These are phyloP conservation scores for Biston betularia DNA, from an alignment of 2,888 invertebrate genomes.

Conservation along the genomic window DNA sequence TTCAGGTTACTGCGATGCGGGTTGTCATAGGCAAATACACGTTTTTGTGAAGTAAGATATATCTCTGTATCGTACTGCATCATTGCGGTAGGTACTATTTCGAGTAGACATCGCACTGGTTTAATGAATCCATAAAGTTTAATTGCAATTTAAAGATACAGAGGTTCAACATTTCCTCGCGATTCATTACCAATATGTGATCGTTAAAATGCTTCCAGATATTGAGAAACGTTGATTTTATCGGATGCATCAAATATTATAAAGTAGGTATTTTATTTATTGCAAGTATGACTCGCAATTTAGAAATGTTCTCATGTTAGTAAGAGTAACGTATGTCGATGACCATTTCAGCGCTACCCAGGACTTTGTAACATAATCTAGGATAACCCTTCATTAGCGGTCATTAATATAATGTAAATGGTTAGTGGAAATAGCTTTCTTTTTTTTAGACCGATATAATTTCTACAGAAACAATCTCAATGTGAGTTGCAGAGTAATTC, in stretches of 20 bases:
- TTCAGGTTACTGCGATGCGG: no score
- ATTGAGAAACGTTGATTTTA: slow-evolving; percentile 43
- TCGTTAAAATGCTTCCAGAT: slow-evolving; percentile 43
- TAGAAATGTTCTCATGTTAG: no score
- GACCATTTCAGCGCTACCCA: no score
- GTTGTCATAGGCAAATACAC: no score
- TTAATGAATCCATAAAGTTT: slow-evolving; percentile 65
- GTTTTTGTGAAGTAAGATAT: not conserved
- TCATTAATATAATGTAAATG: no score
- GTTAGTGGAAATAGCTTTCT: no score
- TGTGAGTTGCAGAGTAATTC: no score
- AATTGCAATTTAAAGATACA: slow-evolving; percentile 59
- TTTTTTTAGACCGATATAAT: no score
- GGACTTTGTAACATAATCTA: no score
- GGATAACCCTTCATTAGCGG: no score
- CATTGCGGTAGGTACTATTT: slow-evolving; percentile 46
- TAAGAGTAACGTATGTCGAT: no score
- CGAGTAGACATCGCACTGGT: slow-evolving; percentile 48
- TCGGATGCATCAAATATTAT: not conserved
- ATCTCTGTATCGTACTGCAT: slow-evolving; percentile 21
- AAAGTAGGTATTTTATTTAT: not conserved
- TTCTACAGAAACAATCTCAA: no score
- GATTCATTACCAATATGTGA: slow-evolving; percentile 39
- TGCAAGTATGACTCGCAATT: not conserved
- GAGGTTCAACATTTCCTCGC: slow-evolving; percentile 48